Evolutionary conservation across 2,888 invertebrate species (phyloP), one percentile per base, ranked within the genome.

Genomic region (Liopterus haemorrhoidalis): DNA sequence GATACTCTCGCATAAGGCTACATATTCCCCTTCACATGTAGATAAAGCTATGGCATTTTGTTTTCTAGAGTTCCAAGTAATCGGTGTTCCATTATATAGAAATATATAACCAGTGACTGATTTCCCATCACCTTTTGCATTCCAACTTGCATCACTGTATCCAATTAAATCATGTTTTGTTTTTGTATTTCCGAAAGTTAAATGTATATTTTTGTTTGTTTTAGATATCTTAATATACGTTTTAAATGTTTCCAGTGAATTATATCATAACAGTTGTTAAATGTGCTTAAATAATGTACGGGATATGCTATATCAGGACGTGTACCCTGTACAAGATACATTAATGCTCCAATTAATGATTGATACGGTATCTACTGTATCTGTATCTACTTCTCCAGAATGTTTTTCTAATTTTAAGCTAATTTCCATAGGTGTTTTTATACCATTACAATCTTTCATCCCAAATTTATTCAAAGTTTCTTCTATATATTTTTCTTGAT

Each of bases 171-270:
- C 25, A 25, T 25, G 9, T 28, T 28, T 15, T 28, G 12, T 15
- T 14, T 28, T 28, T 12, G 3, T 28, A 28, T 28, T 14, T 28
- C 12, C 3, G 12, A 28, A 14, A 3, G 12, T 28, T 28, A 14
- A n/a, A n/a, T n/a, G n/a, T n/a, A n/a, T n/a, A n/a, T 2, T 28
- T 28, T 28, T 28, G 28, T 28, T 28, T 2, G 4, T 28, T 28
- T 28, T 15, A 28, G 15, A 28, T 28, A 28, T 28, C 28, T 28
- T 28, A 28, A 28, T 14, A 28, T 2, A 3, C 2, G 6, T 28
- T 28, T 28, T 15, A 28, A 28, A 28, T 28, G 28, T 28, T 28
- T 28, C 28, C 28, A 28, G 15, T 28, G 28, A 12, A 15, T 28
- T 15, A 14, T 9, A 28, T 5, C 28, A 28, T 28, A 28, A 28